Percentiles rank a stretch among this genome's conserved stretches.
phyloP scores from a whole-genome alignment of 2,113 vertebrate genomes.

The Beaufortia kweichowensis region DNA sequence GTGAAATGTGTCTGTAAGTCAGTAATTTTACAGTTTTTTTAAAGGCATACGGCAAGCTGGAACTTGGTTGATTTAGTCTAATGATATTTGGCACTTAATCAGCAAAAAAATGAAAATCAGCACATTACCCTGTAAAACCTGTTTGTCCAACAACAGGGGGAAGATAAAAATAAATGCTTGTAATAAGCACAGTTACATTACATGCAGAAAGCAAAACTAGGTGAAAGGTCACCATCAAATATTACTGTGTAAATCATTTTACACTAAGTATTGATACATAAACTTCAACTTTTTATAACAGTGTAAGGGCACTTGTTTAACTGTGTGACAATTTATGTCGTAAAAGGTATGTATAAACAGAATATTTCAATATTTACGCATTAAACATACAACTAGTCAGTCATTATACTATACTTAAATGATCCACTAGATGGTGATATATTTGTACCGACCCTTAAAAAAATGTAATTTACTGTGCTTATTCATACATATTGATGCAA shows the following conservation, averaged over 20 bases:
- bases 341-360: too few species aligned
- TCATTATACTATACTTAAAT: neutral
- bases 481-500: neutral
- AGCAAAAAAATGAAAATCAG: neutral
- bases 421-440: slow-evolving; percentile 19
- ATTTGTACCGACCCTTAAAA: too few species aligned
- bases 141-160: neutral
- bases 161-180: neutral
- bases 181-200: neutral
- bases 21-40: too few species aligned
- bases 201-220: neutral
- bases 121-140: neutral
- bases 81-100: neutral
- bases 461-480: neutral
- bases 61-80: neutral
- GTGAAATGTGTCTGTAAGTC: too few species aligned
- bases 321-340: neutral
- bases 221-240: slow-evolving; percentile 16
- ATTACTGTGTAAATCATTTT: neutral
- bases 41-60: neutral
- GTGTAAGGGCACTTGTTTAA: neutral
- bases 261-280: too few species aligned
- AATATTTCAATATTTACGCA: neutral
- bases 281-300: neutral
- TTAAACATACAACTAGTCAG: neutral